A percentile compares a stretch with the other conserved stretches of the same genome.
Conservation (phyloP, 2,113 vertebrate genomes). For the Gambusia affinis region DNA sequence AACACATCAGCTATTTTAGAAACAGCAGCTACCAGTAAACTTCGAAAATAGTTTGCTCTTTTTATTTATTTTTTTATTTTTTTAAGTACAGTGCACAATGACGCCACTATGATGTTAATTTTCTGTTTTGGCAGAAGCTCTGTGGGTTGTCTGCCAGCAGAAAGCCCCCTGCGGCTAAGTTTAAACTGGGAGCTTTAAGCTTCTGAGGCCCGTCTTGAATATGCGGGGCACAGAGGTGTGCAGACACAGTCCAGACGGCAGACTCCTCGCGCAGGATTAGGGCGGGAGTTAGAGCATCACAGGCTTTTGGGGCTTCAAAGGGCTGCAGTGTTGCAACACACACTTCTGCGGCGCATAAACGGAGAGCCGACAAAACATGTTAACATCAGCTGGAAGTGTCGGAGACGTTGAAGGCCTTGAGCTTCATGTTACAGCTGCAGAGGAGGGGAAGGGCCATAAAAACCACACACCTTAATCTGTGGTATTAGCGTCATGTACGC, state of each 20-base stretch:
- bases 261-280: conserved; percentile 67
- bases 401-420: conserved; percentile 54
- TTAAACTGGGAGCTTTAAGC: conserved; percentile 37
- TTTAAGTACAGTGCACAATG: conserved; percentile 39
- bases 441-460: conserved; percentile 63
- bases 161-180: conserved; percentile 59
- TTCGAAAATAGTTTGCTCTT: conserved; percentile 32
- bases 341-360: conserved; percentile 49
- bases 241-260: conserved; percentile 67
- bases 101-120: conserved; percentile 43
- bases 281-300: conserved; percentile 70
- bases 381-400: conserved; percentile 63
- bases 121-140: conserved; percentile 39
- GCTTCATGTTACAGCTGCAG: conserved; percentile 59
- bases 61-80: background rate
- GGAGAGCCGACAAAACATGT: conserved; percentile 72
- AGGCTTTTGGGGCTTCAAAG: conserved; percentile 65
- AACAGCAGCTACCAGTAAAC: conserved; percentile 21
- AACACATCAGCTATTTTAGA: conserved; percentile 58
- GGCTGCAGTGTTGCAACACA: conserved; percentile 48
- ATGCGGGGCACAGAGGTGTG: conserved; percentile 21
- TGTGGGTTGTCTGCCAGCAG: conserved; percentile 50
- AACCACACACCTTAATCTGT: conserved; percentile 79
- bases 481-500: conserved; percentile 71
- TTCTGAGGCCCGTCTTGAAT: conserved; percentile 45